Evolutionary conservation across 2,888 invertebrate genomes (phyloP).

Genomic region (Noctuana brunneofusca): DNA sequence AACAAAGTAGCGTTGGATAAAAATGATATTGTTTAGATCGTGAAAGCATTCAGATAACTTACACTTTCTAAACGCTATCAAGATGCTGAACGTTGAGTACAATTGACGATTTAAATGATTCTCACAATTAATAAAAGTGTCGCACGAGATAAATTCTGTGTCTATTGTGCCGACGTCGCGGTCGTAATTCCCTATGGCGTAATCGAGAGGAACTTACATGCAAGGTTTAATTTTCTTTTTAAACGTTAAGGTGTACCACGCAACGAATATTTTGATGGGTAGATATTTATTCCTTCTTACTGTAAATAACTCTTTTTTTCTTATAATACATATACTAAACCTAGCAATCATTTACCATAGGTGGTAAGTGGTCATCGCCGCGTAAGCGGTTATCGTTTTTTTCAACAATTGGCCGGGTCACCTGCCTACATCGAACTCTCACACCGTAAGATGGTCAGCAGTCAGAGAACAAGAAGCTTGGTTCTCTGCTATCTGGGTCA

Average conservation of each 20-base stretch:
- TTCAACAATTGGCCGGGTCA: too few relatives aligned
- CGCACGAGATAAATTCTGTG: slow-evolving; percentile 30
- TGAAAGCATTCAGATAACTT: slow-evolving; percentile 45
- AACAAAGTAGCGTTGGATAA: slow-evolving; percentile 8
- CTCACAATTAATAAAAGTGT: slow-evolving; percentile 49
- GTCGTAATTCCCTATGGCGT: slow-evolving; percentile 29
- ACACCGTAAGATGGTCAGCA: too few relatives aligned
- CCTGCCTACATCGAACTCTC: too few relatives aligned
- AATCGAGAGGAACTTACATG: slow-evolving; percentile 7
- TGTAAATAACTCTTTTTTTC: too few relatives aligned
- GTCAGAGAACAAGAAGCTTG: too few relatives aligned
- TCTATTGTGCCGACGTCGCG: slow-evolving; percentile 19
- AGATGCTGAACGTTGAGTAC: slow-evolving; percentile 24
- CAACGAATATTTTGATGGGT: neutral
- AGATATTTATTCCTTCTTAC: neutral
- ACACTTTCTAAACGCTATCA: slow-evolving; percentile 46
- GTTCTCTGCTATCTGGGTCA: too few relatives aligned
- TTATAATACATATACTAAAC: too few relatives aligned
- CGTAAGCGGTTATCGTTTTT: too few relatives aligned
- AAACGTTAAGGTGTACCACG: neutral
- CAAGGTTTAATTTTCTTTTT: slow-evolving; percentile 8
- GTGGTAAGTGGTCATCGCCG: too few relatives aligned
- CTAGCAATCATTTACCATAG: too few relatives aligned
- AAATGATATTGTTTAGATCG: slow-evolving; percentile 28
- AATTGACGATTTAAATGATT: slow-evolving; percentile 42